Evolutionary conservation across 2,113 vertebrate genomes (phyloP), one percentile per base, ranked within the genome.

Genomic region (Clinocottus analis): DNA sequence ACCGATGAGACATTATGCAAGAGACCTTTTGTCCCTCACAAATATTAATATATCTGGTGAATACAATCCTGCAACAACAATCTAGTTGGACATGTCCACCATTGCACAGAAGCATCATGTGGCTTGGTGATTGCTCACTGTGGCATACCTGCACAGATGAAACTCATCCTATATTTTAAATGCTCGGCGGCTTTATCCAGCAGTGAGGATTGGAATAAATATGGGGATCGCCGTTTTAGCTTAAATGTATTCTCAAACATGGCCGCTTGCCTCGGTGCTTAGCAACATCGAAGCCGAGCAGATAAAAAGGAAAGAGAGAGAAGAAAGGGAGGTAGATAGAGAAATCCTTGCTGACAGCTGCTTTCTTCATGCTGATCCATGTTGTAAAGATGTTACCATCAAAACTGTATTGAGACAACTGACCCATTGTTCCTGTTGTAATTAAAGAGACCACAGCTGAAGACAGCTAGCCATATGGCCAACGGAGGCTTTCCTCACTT

Each of bases 401-500:
- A 86, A 21, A 80, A 75, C 87, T 91, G 87, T 92, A 93, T 89
- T 85, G 89, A 91, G 77, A 96, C 95, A 96, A 96, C 95, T 92
- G 82, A 83, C 85, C 94, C 91, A 95, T 95, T 96, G 95, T 96
- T 96, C 95, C 94, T 84, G 88, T 82, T 90, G 90, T 93, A 94
- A 94, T 94, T 93, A 94, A 93, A 95, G 90, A 84, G 83, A 94
- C 90, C 86, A 80, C 93, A 88, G 93, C 93, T 95, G 95, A 95
- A 94, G 93, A 94, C 90, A 14, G 27, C 1, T 19, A 53, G 82
- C 65, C 82, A 92, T 89, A 92, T 16, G 29, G 92, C 84, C 89
- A 91, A 73, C 60, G 33, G 74, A 62, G 77, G 77, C 68, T 88
- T 90, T 85, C 80, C 69, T 75, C 66, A 72, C 64, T 60, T 53